These are phyloP conservation scores for Salvator merianae DNA, from an alignment of 2,113 vertebrate species.

Conservation along the genomic window DNA sequence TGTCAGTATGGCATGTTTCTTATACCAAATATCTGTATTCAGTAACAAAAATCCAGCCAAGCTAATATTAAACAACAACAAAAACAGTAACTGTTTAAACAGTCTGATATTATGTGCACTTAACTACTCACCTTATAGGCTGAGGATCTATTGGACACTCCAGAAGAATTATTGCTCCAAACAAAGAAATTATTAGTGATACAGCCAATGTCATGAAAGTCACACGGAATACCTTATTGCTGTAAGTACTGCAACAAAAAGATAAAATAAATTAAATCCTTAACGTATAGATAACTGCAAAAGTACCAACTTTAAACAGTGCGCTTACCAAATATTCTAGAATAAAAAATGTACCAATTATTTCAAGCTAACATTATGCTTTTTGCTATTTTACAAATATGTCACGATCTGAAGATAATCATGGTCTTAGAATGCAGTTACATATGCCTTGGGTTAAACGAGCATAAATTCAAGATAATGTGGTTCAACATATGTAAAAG, in stretches of 20 bases:
- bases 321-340: not conserved
- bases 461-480: not conserved
- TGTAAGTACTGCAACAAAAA: slow-evolving; percentile 84
- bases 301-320: not conserved
- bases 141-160: slow-evolving; percentile 93
- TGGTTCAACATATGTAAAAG: not conserved
- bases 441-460: not conserved
- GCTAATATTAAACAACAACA: too few species aligned
- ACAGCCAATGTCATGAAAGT: slow-evolving; percentile 84
- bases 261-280: slow-evolving; percentile 9
- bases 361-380: not conserved
- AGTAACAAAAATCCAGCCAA: not conserved
- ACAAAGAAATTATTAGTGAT: slow-evolving; percentile 80
- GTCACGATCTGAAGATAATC: not conserved
- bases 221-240: slow-evolving; percentile 89
- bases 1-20: not conserved
- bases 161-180: slow-evolving; percentile 84
- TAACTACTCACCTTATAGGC: slow-evolving; percentile 79
- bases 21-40: not conserved
- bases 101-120: not conserved
- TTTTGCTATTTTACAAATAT: not conserved
- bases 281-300: not conserved
- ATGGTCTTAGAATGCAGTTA: not conserved
- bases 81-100: not conserved
- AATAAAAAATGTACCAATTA: not conserved